Base-by-base conservation (phyloP, 2,888 invertebrate genomes). In the Calameuta idolon region DNA sequence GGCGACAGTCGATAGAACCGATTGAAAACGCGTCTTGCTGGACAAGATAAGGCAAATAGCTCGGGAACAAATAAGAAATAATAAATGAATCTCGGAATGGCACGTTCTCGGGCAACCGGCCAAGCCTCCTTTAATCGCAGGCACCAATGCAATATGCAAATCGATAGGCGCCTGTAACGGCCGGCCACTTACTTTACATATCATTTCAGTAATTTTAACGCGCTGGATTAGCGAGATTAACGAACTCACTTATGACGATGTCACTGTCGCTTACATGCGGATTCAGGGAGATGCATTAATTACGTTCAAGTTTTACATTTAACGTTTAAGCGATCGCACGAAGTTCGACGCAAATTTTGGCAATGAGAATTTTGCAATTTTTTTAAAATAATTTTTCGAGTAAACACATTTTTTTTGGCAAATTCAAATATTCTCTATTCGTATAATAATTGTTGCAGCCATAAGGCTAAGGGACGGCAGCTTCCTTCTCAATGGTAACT, bases 401-500 rank as follows among this genome's bases (percentile, higher is more conserved):
- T 23, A 15, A 23, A 23, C 15, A 40, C 3, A 40, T 4, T 40
- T 15, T 40, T 40, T 40, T 15, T 15, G 2, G 2, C 9, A 55
- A 23, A 4, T 40, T 40, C 1, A 15, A 4, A 55, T 55, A 55
- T 23, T 15, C 23, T 1, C 5, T 23, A 55, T 23, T 40, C 15
- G 5, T 55, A 9, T 55, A 15, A 77, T 11, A 11, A 34, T 34
- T 74, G 55, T 77, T 93, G 75, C 92, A 98, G 98, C 97, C 79
- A 92, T 98, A 86, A 94, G 95, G 90, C 93, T 95, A 85, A 92
- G 94, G 77, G 95, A 96, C 90, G 96, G 96, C 30, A 94, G 94
- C 69, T 97, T 94, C 90, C 94, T 97, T 82, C 94, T 98, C 86
- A 98, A 98, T 90, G 97, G 97, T 1, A 95, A 97, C 90, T 96